Percentiles rank a stretch among this genome's conserved stretches.
phyloP scores from a whole-genome alignment of 2,888 invertebrate species.

The Charanyca ferruginea region DNA sequence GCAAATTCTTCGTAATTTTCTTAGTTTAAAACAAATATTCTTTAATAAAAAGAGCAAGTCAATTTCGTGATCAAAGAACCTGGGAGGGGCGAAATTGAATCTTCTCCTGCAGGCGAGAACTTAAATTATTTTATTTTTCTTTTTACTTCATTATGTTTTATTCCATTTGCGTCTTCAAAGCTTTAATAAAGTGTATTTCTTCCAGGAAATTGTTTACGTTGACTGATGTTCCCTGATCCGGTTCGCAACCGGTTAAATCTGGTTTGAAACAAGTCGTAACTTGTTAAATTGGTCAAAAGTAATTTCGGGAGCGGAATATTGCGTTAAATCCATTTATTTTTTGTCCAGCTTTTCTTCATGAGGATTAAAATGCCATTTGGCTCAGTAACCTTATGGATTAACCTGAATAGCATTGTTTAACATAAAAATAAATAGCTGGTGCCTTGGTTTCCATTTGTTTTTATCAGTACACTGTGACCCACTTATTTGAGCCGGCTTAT shows the following conservation, averaged over 20 bases:
- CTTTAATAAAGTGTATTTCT: constrained; percentile 64
- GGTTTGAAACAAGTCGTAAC: constrained; percentile 47
- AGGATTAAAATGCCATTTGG: constrained; percentile 72
- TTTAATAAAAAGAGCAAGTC: constrained; percentile 64
- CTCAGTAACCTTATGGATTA: constrained; percentile 61
- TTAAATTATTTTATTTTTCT: constrained; percentile 66
- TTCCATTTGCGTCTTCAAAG: constrained; percentile 74
- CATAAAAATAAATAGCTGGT: constrained; percentile 58
- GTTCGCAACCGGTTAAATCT: constrained; percentile 53
- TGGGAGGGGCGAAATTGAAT: constrained; percentile 68
- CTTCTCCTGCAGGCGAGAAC: constrained; percentile 60
- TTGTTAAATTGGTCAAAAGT: constrained; percentile 48
- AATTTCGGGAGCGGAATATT: constrained; percentile 34
- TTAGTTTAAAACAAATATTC: constrained; percentile 34
- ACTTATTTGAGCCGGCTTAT: constrained; percentile 48
- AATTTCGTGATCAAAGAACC: constrained; percentile 76
- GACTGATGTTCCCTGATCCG: constrained; percentile 51
- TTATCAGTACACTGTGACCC: constrained; percentile 57
- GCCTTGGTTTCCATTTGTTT: constrained; percentile 57
- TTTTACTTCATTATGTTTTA: constrained; percentile 78
- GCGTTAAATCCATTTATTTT: constrained; percentile 45
- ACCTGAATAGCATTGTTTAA: constrained; percentile 68
- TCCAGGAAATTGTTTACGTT: constrained; percentile 68
- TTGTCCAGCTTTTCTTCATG: constrained; percentile 56
- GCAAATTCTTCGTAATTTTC: neutral